Conservation (phyloP, 2,113 vertebrate genomes). For the Octodon degus region DNA sequence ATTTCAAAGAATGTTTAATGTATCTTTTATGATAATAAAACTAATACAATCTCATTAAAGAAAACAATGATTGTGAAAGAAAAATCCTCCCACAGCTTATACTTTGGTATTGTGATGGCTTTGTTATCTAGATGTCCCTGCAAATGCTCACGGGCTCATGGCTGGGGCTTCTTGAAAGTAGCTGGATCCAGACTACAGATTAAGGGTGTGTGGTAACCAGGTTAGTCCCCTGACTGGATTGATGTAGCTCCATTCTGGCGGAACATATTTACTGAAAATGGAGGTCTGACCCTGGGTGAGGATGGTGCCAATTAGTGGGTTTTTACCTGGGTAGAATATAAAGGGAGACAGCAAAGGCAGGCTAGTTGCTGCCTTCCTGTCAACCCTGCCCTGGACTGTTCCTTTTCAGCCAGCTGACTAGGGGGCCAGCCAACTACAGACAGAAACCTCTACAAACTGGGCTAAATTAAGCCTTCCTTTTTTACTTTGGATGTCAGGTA, state of each 20-base stretch:
- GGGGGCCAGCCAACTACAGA: not conserved
- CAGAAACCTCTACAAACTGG: not conserved
- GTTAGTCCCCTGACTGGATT: not conserved
- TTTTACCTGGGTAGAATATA: not conserved
- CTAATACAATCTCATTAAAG: slow-evolving; percentile 40
- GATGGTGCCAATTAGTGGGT: not conserved
- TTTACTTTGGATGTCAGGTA: not conserved
- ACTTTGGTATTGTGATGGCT: not conserved
- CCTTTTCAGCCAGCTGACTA: not conserved
- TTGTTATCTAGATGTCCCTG: not conserved
- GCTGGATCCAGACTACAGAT: not conserved
- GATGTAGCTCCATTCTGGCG: not conserved
- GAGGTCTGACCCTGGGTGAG: not conserved
- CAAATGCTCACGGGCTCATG: not conserved
- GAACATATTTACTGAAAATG: not conserved
- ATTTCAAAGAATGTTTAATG: slow-evolving; percentile 29
- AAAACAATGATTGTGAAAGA: slow-evolving; percentile 49
- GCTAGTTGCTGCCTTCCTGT: not conserved
- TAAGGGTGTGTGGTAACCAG: not conserved
- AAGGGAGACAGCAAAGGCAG: not conserved
- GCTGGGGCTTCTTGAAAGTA: not conserved
- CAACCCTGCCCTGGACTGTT: not conserved
- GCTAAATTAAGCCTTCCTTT: not conserved
- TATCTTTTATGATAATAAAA: slow-evolving; percentile 60
- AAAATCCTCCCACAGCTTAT: slow-evolving; percentile 22